phyloP scores from a whole-genome alignment of 2,113 vertebrate species.

The Engystomops pustulosus region DNA sequence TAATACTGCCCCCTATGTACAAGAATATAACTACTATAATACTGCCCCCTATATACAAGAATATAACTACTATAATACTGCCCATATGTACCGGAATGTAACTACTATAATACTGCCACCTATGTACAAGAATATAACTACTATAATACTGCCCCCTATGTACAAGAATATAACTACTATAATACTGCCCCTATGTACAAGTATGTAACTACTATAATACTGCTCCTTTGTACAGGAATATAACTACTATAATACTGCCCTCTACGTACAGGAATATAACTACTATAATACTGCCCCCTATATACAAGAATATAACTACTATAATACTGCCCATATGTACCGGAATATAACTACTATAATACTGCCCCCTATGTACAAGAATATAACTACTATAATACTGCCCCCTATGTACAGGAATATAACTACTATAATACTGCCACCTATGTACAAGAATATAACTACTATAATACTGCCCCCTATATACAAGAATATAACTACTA shows the following conservation, averaged over 20 bases:
- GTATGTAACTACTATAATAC: slow-evolving; percentile 2
- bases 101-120: background rate
- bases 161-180: slow-evolving; percentile 17
- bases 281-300: slow-evolving; percentile 1
- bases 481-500: slow-evolving; percentile 5
- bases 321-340: slow-evolving; percentile 3
- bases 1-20: slow-evolving; percentile 4
- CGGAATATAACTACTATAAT: background rate
- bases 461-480: background rate
- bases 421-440: background rate
- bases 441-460: slow-evolving; percentile 9
- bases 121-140: slow-evolving; percentile 2
- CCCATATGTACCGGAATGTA: background rate
- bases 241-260: background rate
- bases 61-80: no score
- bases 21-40: background rate
- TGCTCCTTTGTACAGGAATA: background rate
- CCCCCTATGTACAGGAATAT: no score
- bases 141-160: background rate
- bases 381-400: no score
- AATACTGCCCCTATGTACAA: background rate
- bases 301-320: slow-evolving; percentile 16
- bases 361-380: no score
- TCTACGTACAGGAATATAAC: background rate
- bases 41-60: background rate